Base-by-base conservation (phyloP, 2,888 invertebrate species). In the Heteropelma amictum region DNA sequence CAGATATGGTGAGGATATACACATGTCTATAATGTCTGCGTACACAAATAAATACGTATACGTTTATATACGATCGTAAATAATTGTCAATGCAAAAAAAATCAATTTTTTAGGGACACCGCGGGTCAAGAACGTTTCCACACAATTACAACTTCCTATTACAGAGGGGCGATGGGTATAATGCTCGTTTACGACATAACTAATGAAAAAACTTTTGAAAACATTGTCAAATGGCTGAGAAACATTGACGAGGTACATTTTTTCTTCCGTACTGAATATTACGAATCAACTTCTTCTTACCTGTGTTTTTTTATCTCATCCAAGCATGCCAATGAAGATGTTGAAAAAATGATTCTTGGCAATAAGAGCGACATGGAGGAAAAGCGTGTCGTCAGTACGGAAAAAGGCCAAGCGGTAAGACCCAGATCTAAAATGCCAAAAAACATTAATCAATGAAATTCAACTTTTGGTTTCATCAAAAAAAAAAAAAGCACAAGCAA, bases 331-430 rank as follows among this genome's bases (percentile, higher is more conserved):
- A 98, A 97, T 91, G 98, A 98, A 91, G 98, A 98, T 91, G 98
- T 98, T 63, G 98, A 98, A 89, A 98, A 98, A 91, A 98, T 98
- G 98, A 98, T 98, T 85, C 91, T 98, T 85, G 98, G 98, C 79
- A 98, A 98, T 90, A 98, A 98, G 91, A 97, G 98, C 92, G 98
- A 98, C 91, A 97, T 98, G 97, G 95, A 97, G 83, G 98, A 98
- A 86, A 97, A 96, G 89, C 92, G 98, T 81, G 94, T 96, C 74
- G 98, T 98, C 68, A 95, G 94, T 90, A 97, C 95, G 90, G 97
- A 97, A 85, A 93, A 96, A 73, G 98, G 98, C 75, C 97, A 98
- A 90, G 94, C 95, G 83, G 97, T 97, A 90, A 93, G 95, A 21
- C 23, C 17, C 40, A 21, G 49, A 51, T 21, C 1, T 0, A 2